Conservation (phyloP, 2,113 vertebrate species). For the Serranochromis macrocephalus region DNA sequence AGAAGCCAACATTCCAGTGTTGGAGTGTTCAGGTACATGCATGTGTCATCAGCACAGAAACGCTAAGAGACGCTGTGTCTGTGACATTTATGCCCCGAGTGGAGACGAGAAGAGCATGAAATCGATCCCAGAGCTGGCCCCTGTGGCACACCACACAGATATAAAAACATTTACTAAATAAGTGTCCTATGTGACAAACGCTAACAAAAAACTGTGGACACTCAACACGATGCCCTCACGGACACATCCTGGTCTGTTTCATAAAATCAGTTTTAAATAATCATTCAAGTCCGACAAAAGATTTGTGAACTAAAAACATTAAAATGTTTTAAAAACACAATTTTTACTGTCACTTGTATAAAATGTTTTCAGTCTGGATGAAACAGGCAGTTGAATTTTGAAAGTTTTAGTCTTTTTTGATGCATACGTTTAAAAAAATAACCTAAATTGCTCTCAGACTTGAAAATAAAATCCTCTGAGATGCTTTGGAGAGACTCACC, state of each 20-base stretch:
- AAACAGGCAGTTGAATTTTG: not conserved
- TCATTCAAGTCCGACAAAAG: rapidly evolving
- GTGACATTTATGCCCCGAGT: not conserved
- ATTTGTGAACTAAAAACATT: not conserved
- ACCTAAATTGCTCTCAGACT: not conserved
- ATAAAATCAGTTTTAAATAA: not conserved
- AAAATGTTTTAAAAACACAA: not conserved
- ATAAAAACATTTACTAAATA: not conserved
- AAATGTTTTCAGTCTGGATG: not conserved
- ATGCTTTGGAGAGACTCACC: slow-evolving; percentile 46
- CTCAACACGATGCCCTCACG: not conserved
- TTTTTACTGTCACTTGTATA: not conserved
- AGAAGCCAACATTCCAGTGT: rapidly evolving
- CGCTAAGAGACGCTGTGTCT: not conserved
- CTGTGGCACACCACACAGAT: not conserved
- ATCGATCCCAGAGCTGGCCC: not conserved
- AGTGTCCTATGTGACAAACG: not conserved
- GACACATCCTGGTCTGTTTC: not conserved
- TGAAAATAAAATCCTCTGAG: not conserved
- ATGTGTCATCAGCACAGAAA: not conserved
- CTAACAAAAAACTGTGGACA: not conserved
- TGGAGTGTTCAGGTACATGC: not conserved
- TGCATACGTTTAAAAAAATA: not conserved
- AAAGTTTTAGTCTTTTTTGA: not conserved
- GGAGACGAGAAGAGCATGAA: rapidly evolving